These are phyloP conservation scores for Lordiphosa andalusiaca DNA, from an alignment of 2,888 invertebrate genomes.

Conservation along the genomic window DNA sequence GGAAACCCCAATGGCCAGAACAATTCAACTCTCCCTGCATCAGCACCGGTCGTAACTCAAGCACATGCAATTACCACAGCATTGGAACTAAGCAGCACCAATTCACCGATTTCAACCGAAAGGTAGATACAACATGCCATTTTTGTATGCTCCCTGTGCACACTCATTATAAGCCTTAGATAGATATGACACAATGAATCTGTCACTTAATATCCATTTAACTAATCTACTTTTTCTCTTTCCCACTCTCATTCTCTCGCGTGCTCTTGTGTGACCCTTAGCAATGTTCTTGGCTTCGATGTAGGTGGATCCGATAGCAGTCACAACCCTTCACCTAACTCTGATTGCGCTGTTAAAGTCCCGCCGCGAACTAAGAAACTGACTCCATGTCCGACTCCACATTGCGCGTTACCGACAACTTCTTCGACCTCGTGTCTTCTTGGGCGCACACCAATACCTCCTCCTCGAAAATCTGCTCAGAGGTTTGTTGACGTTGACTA, in stretches of 20 bases:
- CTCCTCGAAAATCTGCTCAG: constrained; percentile 10
- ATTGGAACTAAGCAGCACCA: not conserved
- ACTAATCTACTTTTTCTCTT: not conserved
- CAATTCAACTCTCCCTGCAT: not conserved
- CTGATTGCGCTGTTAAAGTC: constrained; percentile 2
- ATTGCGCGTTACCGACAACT: not conserved
- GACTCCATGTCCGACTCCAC: not conserved
- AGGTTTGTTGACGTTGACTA: constrained; percentile 1
- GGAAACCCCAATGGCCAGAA: constrained; percentile 1
- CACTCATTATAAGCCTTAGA: not conserved
- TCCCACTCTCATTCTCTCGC: not conserved
- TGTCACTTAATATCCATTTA: not conserved
- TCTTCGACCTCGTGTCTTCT: constrained; percentile 3
- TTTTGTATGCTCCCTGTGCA: not conserved
- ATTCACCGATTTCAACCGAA: constrained; percentile 1
- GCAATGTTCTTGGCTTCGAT: constrained; percentile 8
- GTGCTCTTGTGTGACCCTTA: not conserved
- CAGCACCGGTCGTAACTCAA: not conserved
- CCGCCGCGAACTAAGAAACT: constrained; percentile 11
- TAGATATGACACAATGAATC: not conserved
- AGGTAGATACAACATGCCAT: not conserved
- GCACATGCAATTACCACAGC: not conserved
- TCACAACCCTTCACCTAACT: constrained; percentile 2
- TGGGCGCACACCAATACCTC: constrained; percentile 6
- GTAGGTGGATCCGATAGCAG: constrained; percentile 4